Evolutionary conservation across 2,888 invertebrate genomes (phyloP), one percentile per base, ranked within the genome.

Genomic region (Seladonia tumulorum): DNA sequence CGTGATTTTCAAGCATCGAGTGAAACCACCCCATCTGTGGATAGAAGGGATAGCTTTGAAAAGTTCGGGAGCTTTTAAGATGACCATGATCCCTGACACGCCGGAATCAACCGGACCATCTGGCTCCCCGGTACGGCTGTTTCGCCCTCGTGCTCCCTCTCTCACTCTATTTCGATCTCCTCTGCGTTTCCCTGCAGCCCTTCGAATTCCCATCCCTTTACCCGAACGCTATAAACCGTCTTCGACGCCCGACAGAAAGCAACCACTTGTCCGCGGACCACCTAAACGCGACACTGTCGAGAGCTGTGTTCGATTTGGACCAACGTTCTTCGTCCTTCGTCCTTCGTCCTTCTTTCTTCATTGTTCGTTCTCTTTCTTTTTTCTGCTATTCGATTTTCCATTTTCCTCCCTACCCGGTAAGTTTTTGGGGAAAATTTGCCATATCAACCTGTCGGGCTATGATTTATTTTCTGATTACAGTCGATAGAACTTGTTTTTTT

Each of bases 51-150:
- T 90, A 91, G 86, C 90, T 91, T 90, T 89, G 87, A 87, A 83
- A 87, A 85, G 82, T 82, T 90, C 86, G 86, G 78, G 72, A 87
- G 91, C 90, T 90, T 89, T 89, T 88, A 90, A 90, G 91, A 92
- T 91, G 91, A 91, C 89, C 91, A 88, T 88, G 90, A 91, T 87
- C 89, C 85, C 88, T 88, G 89, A 90, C 88, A 89, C 85, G 82
- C 53, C 22, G 84, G 76, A 76, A 83, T 88, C 88, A 63, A 83
- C 2, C 1, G 82, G 79, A 86, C 86, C 90, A 88, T 86, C 86
- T 87, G 87, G 86, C 83, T 83, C 76, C 85, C 82, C 86, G 73
- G 73, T 83, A 83, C 87, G 79, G 86, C 83, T 85, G 81, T 82
- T 84, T 87, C 78, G 86, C 76, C 81, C 81, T 29, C 71, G 76